Percentiles rank a stretch among this genome's conserved stretches.
Evolutionary conservation across 2,888 invertebrate genomes (phyloP).

Genomic region (Balanococcus diminutus): DNA sequence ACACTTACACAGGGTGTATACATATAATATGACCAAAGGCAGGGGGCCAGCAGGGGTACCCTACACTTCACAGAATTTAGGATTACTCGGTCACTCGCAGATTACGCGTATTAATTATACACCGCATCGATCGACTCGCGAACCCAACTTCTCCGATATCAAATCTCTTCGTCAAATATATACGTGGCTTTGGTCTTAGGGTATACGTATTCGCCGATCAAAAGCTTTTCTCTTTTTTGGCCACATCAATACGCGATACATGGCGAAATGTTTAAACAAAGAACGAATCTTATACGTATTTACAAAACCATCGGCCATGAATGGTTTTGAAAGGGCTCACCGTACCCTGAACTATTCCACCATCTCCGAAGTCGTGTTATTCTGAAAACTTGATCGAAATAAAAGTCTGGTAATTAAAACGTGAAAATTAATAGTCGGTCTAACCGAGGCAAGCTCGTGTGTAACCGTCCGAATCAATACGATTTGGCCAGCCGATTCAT

Average conservation of each 20-base stretch:
- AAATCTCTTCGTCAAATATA: too few relatives aligned
- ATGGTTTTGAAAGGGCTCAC: background rate
- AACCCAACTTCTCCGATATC: background rate
- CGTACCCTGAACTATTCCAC: background rate
- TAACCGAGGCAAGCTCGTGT: background rate
- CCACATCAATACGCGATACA: background rate
- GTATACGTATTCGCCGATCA: background rate
- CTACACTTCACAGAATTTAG: too few relatives aligned
- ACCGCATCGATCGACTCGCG: background rate
- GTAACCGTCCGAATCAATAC: conserved; percentile 17
- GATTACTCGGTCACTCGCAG: background rate
- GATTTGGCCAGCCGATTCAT: conserved; percentile 1
- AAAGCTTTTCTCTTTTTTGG: background rate
- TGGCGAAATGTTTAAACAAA: background rate
- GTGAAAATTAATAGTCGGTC: conserved; percentile 17
- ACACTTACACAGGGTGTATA: too few relatives aligned
- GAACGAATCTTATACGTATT: background rate
- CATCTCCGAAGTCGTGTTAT: background rate
- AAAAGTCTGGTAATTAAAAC: background rate
- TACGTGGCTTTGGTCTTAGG: too few relatives aligned
- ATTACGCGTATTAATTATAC: background rate
- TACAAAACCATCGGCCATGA: background rate
- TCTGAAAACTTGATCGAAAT: background rate
- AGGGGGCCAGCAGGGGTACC: too few relatives aligned
- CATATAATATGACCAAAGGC: too few relatives aligned